Base-by-base conservation (phyloP, 2,113 vertebrate species). In the Erythrolamprus reginae region DNA sequence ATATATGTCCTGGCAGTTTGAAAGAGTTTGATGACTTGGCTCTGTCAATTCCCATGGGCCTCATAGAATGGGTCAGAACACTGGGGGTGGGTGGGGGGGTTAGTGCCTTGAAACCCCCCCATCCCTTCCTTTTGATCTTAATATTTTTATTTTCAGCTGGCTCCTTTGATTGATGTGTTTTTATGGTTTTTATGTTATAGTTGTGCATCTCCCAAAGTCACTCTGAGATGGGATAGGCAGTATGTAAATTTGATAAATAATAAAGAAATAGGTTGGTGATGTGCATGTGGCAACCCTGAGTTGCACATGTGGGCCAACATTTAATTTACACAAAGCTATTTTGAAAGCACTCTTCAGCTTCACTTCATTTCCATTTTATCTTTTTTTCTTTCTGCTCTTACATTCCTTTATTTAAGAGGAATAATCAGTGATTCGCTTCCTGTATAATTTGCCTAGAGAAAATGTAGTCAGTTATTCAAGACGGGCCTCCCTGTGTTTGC, bases 281-380 rank as follows among this genome's bases (percentile, higher is more conserved):
- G 82, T 13, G 4, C 24, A 47, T 87, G n/a, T 47, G 42, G 45
- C 17, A 50, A 3, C 17, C 77, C 3, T 0, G 0, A 4, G 3
- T 1, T 4, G 52, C 51, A 0, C 0, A 48, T 0, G 0, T 2
- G 50, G 28, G 3, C 61, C 51, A 0, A 5, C n/a, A 47, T 28
- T 52, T 51, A 28, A 8, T 0, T 26, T n/a, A 84, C 28, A 45
- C 24, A 52, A 28, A 70, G 17, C 52, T 42, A 1, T 61, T 91
- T 38, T 50, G 65, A 38, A 38, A 88, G 0, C 61, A 83, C 2
- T 47, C 65, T 61, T 33, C 0, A 48, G 90, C 53, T 87, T 0
- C 45, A 21, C n/a, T 23, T 1, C 82, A 82, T 24, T 92, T 51
- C 10, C 56, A 0, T 26, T 92, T 51, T 19, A 19, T 28, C 24